Base-by-base conservation (phyloP, 2,113 vertebrate species). In the Deroptyus accipitrinus region DNA sequence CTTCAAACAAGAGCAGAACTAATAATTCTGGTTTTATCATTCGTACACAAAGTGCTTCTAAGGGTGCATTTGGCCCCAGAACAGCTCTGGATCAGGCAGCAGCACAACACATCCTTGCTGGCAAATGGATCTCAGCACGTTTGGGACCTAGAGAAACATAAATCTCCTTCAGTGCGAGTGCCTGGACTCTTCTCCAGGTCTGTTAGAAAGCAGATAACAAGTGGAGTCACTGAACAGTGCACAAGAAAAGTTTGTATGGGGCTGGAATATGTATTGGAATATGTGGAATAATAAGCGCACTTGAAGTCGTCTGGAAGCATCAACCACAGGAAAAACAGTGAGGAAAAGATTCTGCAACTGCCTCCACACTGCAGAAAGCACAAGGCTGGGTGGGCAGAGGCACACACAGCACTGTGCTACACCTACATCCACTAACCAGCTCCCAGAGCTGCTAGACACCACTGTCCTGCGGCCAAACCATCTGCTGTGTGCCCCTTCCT, bases 161-260 rank as follows among this genome's bases (percentile, higher is more conserved):
- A 81, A 91, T 79, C 69, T 92, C 48, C 39, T 39, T 22, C 70
- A 66, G 27, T 31, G 14, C 19, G 23, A 89, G 82, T 16, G 86
- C 52, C 80, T 76, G 84, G 62, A 92, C 62, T 75, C 62, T 83
- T 76, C 84, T 79, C 62, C 52, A 80, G 16, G 35, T 75, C 87
- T 77, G 81, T 52, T 66, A 69, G 78, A 73, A 66, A 73, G 70
- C 67, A 92, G 87, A 33, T 90, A 92, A 90, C 59, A 95, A 95
- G 75, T 31, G 54, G 62, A 49, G 63, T 85, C 84, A 88, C 44
- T 66, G 44, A 90, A 80, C 2, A 89, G 49, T 11, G 72, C 62
- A 76, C 67, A 73, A 55, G 33, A 72, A 35, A 78, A 91, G 41
- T 57, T 24, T 73, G 67, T 59, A 7, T 22, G 59, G 46, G 31